phyloP scores from a whole-genome alignment of 2,797 vertebrate species.

The Sciurus vulgaris region DNA sequence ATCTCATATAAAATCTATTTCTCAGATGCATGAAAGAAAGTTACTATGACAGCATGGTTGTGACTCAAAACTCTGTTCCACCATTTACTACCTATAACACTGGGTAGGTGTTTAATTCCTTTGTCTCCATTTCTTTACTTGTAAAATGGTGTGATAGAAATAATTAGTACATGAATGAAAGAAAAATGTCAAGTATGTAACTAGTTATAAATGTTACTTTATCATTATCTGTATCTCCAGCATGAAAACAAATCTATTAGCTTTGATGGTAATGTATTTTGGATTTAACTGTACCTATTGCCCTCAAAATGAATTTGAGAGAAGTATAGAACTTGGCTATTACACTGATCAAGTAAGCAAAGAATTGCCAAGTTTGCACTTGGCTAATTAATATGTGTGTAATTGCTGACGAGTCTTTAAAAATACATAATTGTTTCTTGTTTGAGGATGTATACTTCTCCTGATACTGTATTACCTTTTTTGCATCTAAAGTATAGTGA shows the following conservation, averaged over 20 bases:
- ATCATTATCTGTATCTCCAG: background rate
- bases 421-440: conserved; percentile 51
- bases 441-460: conserved; percentile 24
- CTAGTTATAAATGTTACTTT: conserved; percentile 23
- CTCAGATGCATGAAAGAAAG: background rate
- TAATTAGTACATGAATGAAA: conserved; percentile 25
- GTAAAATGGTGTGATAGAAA: background rate
- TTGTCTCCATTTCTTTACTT: background rate
- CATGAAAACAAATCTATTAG: conserved; percentile 38
- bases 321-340: conserved; percentile 54
- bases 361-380: conserved; percentile 53
- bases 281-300: background rate
- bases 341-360: conserved; percentile 13
- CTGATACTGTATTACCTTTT: background rate
- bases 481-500: background rate
- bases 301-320: conserved; percentile 15
- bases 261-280: background rate
- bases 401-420: conserved; percentile 47
- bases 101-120: background rate
- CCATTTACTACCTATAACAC: background rate
- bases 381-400: conserved; percentile 5
- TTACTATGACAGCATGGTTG: background rate
- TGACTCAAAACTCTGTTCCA: background rate
- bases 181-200: background rate
- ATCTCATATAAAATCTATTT: background rate